These are phyloP conservation scores for Limnothrissa miodon DNA, from an alignment of 2,113 vertebrate species.

Conservation along the genomic window DNA sequence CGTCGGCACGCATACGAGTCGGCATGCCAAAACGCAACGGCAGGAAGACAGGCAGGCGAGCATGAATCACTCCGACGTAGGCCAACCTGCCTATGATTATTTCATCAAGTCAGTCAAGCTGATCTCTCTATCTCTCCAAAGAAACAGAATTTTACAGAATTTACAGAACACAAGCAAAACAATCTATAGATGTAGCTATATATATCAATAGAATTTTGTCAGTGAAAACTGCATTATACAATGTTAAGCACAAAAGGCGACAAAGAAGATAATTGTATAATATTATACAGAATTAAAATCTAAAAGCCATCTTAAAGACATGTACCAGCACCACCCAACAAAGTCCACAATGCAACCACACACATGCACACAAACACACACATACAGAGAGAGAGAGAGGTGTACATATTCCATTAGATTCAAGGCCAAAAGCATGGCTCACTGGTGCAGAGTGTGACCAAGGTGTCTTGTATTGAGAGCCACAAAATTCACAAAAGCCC, in stretches of 20 bases:
- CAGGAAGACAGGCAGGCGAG: not conserved
- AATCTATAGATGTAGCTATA: not conserved
- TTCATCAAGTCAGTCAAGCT: constrained; percentile 6
- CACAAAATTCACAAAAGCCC: too few species aligned
- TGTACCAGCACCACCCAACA: too few species aligned
- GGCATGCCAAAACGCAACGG: not conserved
- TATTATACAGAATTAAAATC: too few species aligned
- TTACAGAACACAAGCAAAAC: not conserved
- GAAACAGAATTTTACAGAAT: not conserved
- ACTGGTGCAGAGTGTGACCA: not conserved
- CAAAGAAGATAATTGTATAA: too few species aligned
- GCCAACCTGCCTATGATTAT: not conserved
- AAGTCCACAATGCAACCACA: too few species aligned
- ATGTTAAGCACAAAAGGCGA: too few species aligned
- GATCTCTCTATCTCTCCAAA: constrained; percentile 5
- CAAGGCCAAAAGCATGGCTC: not conserved
- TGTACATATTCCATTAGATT: too few species aligned
- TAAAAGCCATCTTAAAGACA: too few species aligned
- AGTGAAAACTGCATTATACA: too few species aligned
- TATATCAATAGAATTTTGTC: too few species aligned
- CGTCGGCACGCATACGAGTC: constrained; percentile 25
- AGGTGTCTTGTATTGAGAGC: not conserved
- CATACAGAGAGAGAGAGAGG: too few species aligned
- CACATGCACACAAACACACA: too few species aligned
- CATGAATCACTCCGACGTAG: not conserved